Base-by-base conservation (phyloP, 2,113 vertebrate species). In the Saccopteryx leptura region DNA sequence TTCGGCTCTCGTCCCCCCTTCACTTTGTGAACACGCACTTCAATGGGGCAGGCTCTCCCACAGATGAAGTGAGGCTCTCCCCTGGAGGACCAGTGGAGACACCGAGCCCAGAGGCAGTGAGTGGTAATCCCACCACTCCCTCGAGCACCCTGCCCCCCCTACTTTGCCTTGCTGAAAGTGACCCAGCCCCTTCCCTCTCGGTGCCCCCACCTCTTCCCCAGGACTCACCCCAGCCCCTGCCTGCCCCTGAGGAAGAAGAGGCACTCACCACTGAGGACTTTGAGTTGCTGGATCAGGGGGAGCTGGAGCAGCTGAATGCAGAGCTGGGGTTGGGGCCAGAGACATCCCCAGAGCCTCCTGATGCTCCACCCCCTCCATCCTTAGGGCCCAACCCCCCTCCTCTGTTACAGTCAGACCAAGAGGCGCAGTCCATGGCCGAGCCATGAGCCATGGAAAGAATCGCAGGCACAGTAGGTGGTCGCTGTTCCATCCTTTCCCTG, bases 11-110 rank as follows among this genome's bases (percentile, higher is more conserved):
- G 0, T 99, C 99, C 18, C 99, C 99, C 2, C 99, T 99, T 31
- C 99, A 99, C 98, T 99, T 99, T 98, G 99, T 99, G 97, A 99
- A 99, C 98, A 99, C 99, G 0, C 99, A 99, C 98, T 99, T 99
- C 98, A 99, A 99, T 21, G 99, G 99, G 97, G 95, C 98, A 98
- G 76, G 98, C 31, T 89, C 96, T 79, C 86, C 97, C 65, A 31
- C 92, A 33, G 94, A 89, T 80, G 96, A 86, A 91, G 93, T 50
- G 58, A 88, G 79, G 86, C 88, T 90, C 56, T 86, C 96, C 58
- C 66, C 82, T 98, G 95, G 98, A 99, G 81, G 93, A 98, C 56
- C 99, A 98, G 97, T 99, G 74, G 99, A 99, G 97, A 98, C 99
- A 0, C 97, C 99, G 97, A 99, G 99, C 5, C 98, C 99, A 96